Evolutionary conservation across 2,797 vertebrate species (phyloP).

Genomic region (Rhincodon typus): DNA sequence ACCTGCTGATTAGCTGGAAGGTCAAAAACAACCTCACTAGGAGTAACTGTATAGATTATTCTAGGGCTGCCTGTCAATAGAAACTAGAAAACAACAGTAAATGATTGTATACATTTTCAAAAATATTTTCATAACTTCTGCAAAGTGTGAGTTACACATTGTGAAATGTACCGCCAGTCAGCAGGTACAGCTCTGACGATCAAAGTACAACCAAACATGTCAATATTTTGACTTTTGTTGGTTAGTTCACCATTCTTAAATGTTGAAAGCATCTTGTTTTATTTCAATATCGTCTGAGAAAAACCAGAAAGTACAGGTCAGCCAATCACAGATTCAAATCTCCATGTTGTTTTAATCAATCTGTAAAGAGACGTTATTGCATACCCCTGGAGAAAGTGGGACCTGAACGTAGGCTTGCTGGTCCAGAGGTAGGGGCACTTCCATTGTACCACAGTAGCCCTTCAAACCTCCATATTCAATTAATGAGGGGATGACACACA

Average conservation of each 20-base stretch:
- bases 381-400: too few species aligned
- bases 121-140: too few species aligned
- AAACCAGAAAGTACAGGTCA: not conserved
- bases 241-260: not conserved
- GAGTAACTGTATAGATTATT: not conserved
- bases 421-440: too few species aligned
- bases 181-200: not conserved
- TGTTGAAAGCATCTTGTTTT: not conserved
- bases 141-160: not conserved
- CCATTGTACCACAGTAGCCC: too few species aligned
- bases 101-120: too few species aligned
- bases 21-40: not conserved
- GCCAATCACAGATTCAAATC: not conserved
- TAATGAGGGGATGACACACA: not conserved
- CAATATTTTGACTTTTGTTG: not conserved
- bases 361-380: too few species aligned
- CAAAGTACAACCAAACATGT: not conserved
- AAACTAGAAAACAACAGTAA: not conserved
- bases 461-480: not conserved
- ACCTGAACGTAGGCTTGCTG: too few species aligned
- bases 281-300: not conserved
- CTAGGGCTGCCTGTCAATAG: not conserved
- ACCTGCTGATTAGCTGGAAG: not conserved
- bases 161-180: not conserved
- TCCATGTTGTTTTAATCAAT: too few species aligned